These are phyloP conservation scores for Vespertilio murinus DNA, from an alignment of 2,797 vertebrate genomes.

Conservation along the genomic window DNA sequence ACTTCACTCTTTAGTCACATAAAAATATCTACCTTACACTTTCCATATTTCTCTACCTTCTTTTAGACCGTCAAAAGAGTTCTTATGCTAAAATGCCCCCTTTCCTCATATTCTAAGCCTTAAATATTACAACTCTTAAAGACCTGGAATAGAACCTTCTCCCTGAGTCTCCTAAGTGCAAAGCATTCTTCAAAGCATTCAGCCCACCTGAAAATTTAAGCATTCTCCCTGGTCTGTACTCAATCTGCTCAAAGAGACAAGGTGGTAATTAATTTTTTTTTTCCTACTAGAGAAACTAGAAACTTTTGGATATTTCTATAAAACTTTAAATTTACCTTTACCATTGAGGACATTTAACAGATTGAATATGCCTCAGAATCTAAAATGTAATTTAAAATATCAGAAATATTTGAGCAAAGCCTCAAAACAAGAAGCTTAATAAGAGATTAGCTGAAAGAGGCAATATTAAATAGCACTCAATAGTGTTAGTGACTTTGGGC, in stretches of 20 bases:
- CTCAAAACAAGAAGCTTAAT: background rate
- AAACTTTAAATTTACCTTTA: background rate
- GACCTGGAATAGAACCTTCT: background rate
- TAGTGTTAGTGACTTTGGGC: background rate
- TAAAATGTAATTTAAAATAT: constrained; percentile 20
- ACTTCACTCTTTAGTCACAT: background rate
- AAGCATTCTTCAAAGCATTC: background rate
- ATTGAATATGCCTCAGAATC: background rate
- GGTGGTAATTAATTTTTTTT: background rate
- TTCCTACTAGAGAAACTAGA: background rate
- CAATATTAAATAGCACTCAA: background rate
- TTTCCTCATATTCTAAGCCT: background rate
- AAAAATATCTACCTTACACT: background rate
- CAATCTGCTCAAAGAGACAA: background rate
- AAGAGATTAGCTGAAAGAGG: background rate
- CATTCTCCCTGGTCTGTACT: background rate
- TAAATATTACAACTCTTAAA: background rate
- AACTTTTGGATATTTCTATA: background rate
- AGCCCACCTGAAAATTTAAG: background rate
- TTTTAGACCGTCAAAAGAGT: background rate
- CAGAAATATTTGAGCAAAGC: background rate
- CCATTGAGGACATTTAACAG: background rate
- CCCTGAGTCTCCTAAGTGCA: background rate
- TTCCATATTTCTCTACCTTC: constrained; percentile 7
- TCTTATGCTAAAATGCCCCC: background rate